Evolutionary conservation across 2,797 vertebrate species (phyloP), one percentile per base, ranked within the genome.

Genomic region (Rhodeus uyekii): DNA sequence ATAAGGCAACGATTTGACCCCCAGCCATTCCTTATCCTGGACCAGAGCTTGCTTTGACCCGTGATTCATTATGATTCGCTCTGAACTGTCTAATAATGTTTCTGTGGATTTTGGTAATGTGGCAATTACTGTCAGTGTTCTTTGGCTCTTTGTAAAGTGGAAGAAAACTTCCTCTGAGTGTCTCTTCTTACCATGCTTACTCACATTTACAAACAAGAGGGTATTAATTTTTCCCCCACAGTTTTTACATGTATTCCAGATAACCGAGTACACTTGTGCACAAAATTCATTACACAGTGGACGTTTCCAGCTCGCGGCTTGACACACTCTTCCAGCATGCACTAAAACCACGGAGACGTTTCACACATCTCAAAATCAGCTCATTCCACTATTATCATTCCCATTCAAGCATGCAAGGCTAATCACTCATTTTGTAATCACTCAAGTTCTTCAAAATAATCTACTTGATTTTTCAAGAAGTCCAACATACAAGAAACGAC

Each of bases 1-100:
- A 81, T 64, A 48, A 53, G 71, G 65, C n/a, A 76, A 61, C 6
- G 2, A 53, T 38, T 39, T 32, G 69, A 55, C 34, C 24, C 67
- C 24, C 14, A 42, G 65, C 64, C 18, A 48, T 67, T 1, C 1
- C 32, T 48, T 18, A 8, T 72, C 13, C 5, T 10, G 27, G 13
- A 68, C 39, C 36, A 5, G n/a, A 34, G 19, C 18, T n/a, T 13
- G 1, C 12, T 24, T 19, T 38, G 39, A 44, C 7, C n/a, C 1
- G 16, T 81, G 44, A 81, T 53, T 74, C 39, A 61, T 24, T 19
- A 7, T 24, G 34, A 36, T 34, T 80, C 44, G 14, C 5, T 8
- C 3, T 44, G 8, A 24, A 22, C 2, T 2, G 24, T 53, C 16
- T 24, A 13, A 22, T 48, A 18, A 8, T 5, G 3, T 48, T 14